Percentiles rank a stretch among this genome's conserved stretches.
Evolutionary conservation across 2,113 vertebrate species (phyloP).

Genomic region (Microcebus griseorufus): DNA sequence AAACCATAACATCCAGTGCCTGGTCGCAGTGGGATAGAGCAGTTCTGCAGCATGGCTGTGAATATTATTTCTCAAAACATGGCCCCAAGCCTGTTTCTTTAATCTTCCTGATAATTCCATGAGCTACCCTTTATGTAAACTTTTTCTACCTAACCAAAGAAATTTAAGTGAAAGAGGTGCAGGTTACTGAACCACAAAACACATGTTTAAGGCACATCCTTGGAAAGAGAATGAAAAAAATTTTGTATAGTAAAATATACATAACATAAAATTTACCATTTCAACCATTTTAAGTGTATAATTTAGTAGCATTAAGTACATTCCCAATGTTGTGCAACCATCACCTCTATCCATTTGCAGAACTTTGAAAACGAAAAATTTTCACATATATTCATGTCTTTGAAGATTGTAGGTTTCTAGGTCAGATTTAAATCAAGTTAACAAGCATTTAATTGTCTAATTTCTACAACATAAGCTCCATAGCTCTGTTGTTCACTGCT

Average conservation of each 20-base stretch:
- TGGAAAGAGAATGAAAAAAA: background rate
- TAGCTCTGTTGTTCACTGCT: background rate
- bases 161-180: background rate
- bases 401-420: background rate
- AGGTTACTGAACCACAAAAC: background rate
- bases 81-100: background rate
- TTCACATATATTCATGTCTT: background rate
- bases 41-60: background rate
- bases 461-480: background rate
- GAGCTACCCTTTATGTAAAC: background rate
- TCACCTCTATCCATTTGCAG: background rate
- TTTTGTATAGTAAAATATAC: background rate
- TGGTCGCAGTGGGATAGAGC: background rate
- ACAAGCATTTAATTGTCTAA: background rate
- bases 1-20: background rate
- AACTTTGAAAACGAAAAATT: background rate
- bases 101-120: background rate
- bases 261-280: background rate
- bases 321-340: background rate
- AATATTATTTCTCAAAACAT: background rate
- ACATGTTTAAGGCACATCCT: background rate
- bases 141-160: constrained; percentile 19
- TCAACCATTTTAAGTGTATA: background rate
- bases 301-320: background rate
- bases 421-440: constrained; percentile 32